phyloP scores from a whole-genome alignment of 1,140 invertebrate species.

The Atta texana region DNA sequence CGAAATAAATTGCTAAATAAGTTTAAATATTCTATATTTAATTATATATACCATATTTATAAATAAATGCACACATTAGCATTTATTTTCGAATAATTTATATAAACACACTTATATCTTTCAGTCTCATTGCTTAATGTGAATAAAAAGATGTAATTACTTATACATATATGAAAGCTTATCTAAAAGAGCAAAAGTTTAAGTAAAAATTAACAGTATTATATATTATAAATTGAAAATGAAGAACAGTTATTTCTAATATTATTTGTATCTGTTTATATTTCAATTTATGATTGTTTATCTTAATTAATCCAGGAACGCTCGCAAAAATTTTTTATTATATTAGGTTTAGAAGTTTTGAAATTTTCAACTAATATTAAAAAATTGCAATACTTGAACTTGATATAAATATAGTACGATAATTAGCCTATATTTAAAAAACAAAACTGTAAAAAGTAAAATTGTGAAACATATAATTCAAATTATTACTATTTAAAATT shows the following conservation, averaged over 20 bases:
- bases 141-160: not conserved
- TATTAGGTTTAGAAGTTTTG: too few species aligned
- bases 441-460: too few species aligned
- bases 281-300: not conserved
- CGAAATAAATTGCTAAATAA: not conserved
- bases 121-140: not conserved
- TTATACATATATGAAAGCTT: not conserved
- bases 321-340: too few species aligned
- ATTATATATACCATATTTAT: not conserved
- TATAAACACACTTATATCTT: slow-evolving; percentile 1
- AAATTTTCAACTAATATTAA: too few species aligned
- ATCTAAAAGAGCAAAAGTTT: not conserved
- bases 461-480: too few species aligned
- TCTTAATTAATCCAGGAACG: not conserved
- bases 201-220: slow-evolving; percentile 12
- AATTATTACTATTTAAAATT: too few species aligned
- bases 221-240: not conserved
- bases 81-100: slow-evolving; percentile 20
- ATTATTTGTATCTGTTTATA: not conserved
- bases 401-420: too few species aligned
- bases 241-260: not conserved
- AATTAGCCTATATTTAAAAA: too few species aligned
- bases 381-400: too few species aligned
- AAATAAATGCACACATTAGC: not conserved
- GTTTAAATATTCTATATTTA: not conserved